Base-by-base conservation (phyloP, 1,140 invertebrate species). In the Listronotus bonariensis region DNA sequence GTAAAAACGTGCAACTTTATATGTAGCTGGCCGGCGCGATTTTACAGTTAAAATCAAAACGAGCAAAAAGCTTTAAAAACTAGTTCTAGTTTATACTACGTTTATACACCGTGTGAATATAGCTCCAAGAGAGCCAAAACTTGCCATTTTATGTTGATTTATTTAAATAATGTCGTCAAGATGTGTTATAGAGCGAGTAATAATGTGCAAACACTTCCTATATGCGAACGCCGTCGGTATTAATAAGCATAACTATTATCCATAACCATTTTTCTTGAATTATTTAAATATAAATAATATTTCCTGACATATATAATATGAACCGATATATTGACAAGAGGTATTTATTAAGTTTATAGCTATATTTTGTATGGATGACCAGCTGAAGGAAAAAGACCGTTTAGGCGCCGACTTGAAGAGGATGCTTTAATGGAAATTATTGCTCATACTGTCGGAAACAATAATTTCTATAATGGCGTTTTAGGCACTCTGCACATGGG, bases 21-120 rank as follows among this genome's bases (percentile, higher is more conserved):
- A 56, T 56, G 38, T 40, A 17, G 11, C 11, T 56, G 11, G 43
- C 43, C 56, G 56, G 38, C 48, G 38, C 49, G 58, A 52, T 41
- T 52, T 60, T 60, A 60, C 58, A 60, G 58, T 60, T 60, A 60
- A 60, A 60, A 60, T 52, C 36, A 52, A 52, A 60, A 49, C 38
- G 58, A 52, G 48, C 58, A 52, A 60, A 60, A 51, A 60, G 36
- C 18, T 52, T 17, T 31, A 51, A 46, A 51, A 45, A 51, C 58
- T 52, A 60, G 58, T 60, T 60, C 38, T 43, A 52, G 51, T 40
- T 53, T 56, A 34, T 51, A 51, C 46, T 51, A 52, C 36, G 46
- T 52, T 51, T 52, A 52, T 18, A 42, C 51, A 60, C 58, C 58
- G 58, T 60, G 58, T 60, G 58, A 60, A 60, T 52, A 12, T 58